Conservation (phyloP, 2,797 vertebrate genomes). For the Eidolon dupreanum region DNA sequence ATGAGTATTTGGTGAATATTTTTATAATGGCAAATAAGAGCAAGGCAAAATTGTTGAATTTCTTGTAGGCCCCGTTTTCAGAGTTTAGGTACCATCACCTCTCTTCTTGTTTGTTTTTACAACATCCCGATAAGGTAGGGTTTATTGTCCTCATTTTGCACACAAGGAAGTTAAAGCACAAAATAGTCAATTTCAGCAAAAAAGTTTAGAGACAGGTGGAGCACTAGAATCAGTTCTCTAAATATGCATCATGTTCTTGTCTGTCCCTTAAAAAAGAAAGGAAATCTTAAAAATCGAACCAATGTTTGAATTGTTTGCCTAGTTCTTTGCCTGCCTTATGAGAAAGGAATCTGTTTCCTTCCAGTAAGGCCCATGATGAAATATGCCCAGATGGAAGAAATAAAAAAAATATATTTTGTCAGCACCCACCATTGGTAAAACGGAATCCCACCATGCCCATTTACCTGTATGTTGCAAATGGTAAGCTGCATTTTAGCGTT, state of each 20-base stretch:
- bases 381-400: not conserved
- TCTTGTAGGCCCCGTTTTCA: not conserved
- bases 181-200: constrained; percentile 17
- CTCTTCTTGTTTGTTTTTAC: not conserved
- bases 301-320: not conserved
- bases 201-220: not conserved
- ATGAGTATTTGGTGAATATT: not conserved
- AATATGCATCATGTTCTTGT: not conserved
- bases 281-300: not conserved
- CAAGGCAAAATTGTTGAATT: not conserved
- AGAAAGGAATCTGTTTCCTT: not conserved
- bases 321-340: not conserved
- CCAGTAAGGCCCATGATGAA: not conserved
- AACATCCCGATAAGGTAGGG: not conserved
- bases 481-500: not conserved
- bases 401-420: not conserved
- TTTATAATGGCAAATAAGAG: not conserved
- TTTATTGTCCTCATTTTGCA: not conserved
- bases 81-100: not conserved
- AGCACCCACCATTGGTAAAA: not conserved
- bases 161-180: not conserved
- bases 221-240: not conserved
- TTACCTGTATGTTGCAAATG: not conserved
- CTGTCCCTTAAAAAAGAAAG: not conserved
- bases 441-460: not conserved